Conservation (phyloP, 2,888 invertebrate species). For the Melipona bicolor region DNA sequence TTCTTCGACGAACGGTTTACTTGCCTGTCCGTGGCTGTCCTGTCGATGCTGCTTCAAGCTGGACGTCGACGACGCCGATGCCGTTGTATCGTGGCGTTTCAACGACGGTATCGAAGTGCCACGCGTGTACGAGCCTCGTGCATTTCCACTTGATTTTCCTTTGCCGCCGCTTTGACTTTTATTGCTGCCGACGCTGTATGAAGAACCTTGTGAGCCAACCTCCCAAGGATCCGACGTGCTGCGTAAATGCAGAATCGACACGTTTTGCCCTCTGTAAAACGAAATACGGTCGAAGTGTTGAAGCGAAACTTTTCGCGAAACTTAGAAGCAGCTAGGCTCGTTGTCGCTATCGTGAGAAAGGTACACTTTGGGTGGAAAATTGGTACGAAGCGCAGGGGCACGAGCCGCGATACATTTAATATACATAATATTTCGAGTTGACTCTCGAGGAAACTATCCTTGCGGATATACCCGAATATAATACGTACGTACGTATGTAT, state of each 20-base stretch:
- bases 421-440: not conserved
- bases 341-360: not conserved
- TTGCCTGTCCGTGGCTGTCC: constrained; percentile 75
- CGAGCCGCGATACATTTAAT: not conserved
- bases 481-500: not conserved
- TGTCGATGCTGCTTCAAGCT: constrained; percentile 74
- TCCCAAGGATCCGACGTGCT: constrained; percentile 86
- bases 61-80: constrained; percentile 68
- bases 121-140: constrained; percentile 75
- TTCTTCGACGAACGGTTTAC: constrained; percentile 20
- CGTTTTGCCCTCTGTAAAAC: constrained; percentile 85
- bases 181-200: constrained; percentile 74
- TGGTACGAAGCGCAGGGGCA: not conserved
- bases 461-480: not conserved
- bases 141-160: constrained; percentile 68
- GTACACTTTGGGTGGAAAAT: too few relatives aligned
- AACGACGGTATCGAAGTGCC: constrained; percentile 77
- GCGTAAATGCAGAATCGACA: constrained; percentile 86
- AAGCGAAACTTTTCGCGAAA: not conserved
- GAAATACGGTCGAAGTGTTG: not conserved
- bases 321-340: too few relatives aligned
- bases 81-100: constrained; percentile 76
- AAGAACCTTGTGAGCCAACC: constrained; percentile 80
- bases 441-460: constrained; percentile 11
- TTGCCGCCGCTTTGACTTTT: constrained; percentile 77